These are phyloP conservation scores for Adelosebastes latens DNA, from an alignment of 2,797 vertebrate species.

Conservation along the genomic window DNA sequence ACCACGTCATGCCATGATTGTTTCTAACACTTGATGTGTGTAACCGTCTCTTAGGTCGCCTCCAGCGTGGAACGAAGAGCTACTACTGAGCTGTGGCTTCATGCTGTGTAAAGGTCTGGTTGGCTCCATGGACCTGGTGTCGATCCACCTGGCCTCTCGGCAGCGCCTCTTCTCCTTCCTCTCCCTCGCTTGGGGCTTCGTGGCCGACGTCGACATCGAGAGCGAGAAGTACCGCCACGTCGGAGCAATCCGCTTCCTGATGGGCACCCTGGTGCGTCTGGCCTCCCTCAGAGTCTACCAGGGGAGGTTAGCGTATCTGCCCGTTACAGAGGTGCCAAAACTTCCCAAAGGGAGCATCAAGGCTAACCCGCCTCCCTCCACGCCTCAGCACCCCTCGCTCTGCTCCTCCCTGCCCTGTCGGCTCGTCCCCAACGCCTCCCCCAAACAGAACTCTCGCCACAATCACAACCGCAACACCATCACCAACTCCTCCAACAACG, in stretches of 20 bases:
- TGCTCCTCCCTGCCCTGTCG: conserved; percentile 74
- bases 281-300: conserved; percentile 87
- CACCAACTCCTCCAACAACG: conserved; percentile 66
- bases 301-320: conserved; percentile 90
- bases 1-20: not conserved
- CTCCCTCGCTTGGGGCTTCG: conserved; percentile 94
- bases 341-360: conserved; percentile 42
- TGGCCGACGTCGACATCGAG: conserved; percentile 94
- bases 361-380: conserved; percentile 15
- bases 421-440: conserved; percentile 57
- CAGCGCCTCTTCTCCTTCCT: conserved; percentile 92
- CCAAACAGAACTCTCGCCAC: conserved; percentile 52
- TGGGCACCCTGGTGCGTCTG: conserved; percentile 91
- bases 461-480: conserved; percentile 58
- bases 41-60: conserved; percentile 78
- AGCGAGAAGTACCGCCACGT: conserved; percentile 92
- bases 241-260: conserved; percentile 89
- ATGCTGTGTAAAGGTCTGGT: conserved; percentile 90
- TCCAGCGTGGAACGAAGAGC: conserved; percentile 87
- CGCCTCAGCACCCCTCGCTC: conserved; percentile 52
- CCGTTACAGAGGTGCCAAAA: conserved; percentile 56
- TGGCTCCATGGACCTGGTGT: conserved; percentile 89
- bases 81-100: conserved; percentile 90
- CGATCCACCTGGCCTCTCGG: conserved; percentile 84
- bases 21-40: not conserved